Evolutionary conservation across 2,888 invertebrate genomes (phyloP).

Genomic region (Tiliacea aurago): DNA sequence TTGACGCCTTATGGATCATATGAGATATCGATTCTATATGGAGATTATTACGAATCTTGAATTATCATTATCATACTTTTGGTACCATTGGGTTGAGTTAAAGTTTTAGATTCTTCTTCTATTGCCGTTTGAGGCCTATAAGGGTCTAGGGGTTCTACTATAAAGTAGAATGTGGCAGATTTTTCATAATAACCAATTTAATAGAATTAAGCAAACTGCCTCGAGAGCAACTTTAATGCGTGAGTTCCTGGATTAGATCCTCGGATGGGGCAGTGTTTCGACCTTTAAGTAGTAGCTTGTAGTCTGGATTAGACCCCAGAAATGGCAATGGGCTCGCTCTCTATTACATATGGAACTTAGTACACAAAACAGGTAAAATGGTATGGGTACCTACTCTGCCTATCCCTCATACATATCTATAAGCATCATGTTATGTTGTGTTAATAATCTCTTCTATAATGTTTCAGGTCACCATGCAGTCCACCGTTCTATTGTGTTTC

Average conservation of each 20-base stretch:
- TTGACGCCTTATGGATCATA: not conserved
- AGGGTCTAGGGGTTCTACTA: no score
- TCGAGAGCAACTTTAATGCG: rapidly evolving
- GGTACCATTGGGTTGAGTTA: not conserved
- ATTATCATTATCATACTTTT: not conserved
- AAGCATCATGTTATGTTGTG: not conserved
- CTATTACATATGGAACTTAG: not conserved
- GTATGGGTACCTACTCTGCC: no score
- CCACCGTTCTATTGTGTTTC: slow-evolving; percentile 42
- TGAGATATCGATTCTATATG: no score
- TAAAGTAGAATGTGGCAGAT: not conserved
- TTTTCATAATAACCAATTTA: not conserved
- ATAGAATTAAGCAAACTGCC: not conserved
- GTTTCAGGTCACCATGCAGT: slow-evolving; percentile 65
- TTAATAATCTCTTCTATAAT: not conserved
- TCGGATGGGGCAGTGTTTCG: not conserved
- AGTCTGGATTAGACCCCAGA: not conserved
- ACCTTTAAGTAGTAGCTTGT: not conserved
- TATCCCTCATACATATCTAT: not conserved
- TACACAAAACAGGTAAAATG: no score
- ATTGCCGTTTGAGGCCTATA: no score
- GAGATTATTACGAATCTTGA: not conserved
- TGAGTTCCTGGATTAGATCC: rapidly evolving
- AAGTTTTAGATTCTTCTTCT: not conserved
- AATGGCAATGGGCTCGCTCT: not conserved